Conservation (phyloP, 2,888 invertebrate genomes). For the Lepas anatifera region DNA sequence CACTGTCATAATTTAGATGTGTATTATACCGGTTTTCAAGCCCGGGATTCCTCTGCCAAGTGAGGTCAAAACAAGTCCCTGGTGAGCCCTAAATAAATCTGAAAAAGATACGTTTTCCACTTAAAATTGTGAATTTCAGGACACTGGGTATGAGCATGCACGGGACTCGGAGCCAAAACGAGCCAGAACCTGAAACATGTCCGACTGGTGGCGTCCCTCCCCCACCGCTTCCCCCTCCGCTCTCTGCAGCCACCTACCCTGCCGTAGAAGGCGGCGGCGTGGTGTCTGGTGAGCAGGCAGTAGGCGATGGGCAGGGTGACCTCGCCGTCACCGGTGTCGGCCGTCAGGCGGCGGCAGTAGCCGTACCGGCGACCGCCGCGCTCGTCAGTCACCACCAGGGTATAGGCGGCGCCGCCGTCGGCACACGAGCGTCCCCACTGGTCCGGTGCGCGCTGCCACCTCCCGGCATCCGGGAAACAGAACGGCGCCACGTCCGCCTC, state of each 20-base stretch:
- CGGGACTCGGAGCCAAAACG: too few species aligned
- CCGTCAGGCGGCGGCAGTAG: conserved; percentile 33
- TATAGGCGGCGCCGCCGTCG: conserved; percentile 30
- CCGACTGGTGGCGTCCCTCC: too few species aligned
- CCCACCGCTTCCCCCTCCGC: too few species aligned
- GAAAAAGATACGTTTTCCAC: too few species aligned
- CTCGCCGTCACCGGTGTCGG: conserved; percentile 38
- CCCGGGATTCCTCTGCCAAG: too few species aligned
- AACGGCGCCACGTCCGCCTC: conserved; percentile 27
- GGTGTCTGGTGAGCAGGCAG: conserved; percentile 18
- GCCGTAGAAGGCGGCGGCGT: not conserved
- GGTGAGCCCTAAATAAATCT: too few species aligned
- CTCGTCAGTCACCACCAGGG: conserved; percentile 31
- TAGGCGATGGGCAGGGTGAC: conserved; percentile 34
- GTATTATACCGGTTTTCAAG: too few species aligned
- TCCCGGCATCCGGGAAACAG: conserved; percentile 26
- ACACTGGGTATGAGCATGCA: too few species aligned
- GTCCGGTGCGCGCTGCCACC: conserved; percentile 28
- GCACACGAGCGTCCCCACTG: conserved; percentile 29
- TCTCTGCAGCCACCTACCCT: not conserved
- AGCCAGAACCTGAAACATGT: too few species aligned
- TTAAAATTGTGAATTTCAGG: too few species aligned
- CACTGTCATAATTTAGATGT: too few species aligned
- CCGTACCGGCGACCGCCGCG: conserved; percentile 28
- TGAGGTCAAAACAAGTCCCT: too few species aligned